Percentiles rank a stretch among this genome's conserved stretches.
Conservation (phyloP, 2,113 vertebrate genomes). For the Dendrocopos noguchii region DNA sequence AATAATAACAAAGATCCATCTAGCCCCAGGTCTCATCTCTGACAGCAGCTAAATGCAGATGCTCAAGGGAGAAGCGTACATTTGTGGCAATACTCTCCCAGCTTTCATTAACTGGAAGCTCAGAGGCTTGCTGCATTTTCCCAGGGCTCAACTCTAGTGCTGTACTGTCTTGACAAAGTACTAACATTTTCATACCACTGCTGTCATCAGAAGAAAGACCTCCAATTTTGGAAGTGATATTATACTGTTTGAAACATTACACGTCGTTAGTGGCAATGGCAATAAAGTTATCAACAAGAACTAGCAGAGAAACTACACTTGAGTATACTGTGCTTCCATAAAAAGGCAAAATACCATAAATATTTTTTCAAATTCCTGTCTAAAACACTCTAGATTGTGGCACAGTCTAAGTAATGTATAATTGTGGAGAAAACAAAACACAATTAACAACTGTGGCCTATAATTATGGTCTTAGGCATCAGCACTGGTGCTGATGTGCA, state of each 20-base stretch:
- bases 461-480: not conserved
- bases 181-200: not conserved
- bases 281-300: not conserved
- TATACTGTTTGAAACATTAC: not conserved
- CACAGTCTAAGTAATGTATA: not conserved
- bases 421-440: not conserved
- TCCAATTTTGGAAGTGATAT: not conserved
- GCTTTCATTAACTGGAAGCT: not conserved
- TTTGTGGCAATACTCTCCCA: not conserved
- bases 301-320: not conserved
- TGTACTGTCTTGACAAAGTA: not conserved
- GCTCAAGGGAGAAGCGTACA: fast-evolving
- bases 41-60: not conserved
- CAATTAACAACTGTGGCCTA: fast-evolving
- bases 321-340: not conserved
- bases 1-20: not conserved
- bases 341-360: not conserved
- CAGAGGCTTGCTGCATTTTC: not conserved
- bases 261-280: not conserved
- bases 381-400: not conserved
- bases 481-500: not conserved
- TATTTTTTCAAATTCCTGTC: not conserved
- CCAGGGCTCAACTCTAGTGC: not conserved
- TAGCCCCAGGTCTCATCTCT: not conserved
- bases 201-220: not conserved